phyloP scores from a whole-genome alignment of 2,888 invertebrate genomes.

The Drosophila koepferae region DNA sequence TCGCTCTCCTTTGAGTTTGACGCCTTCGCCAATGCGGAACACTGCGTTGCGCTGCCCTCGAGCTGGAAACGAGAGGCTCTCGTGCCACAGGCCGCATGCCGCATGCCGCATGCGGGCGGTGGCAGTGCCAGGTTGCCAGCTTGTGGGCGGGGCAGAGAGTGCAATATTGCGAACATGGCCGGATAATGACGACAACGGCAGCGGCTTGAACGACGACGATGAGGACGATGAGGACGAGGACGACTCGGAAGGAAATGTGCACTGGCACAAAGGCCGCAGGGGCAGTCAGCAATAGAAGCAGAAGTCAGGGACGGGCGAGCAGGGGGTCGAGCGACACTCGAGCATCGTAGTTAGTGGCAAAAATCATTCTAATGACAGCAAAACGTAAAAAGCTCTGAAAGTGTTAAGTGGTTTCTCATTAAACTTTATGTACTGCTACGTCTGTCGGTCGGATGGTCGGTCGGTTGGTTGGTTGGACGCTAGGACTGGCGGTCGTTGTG shows the following conservation, averaged over 20 bases:
- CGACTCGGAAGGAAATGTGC: conserved; percentile 60
- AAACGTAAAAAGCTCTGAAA: conserved; percentile 80
- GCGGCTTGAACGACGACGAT: conserved; percentile 39
- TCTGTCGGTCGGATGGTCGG: conserved; percentile 23
- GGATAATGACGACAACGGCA: conserved; percentile 75
- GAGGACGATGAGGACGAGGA: conserved; percentile 22
- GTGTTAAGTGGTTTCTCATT: conserved; percentile 83
- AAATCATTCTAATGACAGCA: conserved; percentile 82
- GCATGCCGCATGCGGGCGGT: conserved; percentile 43
- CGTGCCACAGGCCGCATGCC: conserved; percentile 54
- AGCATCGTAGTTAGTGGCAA: conserved; percentile 77
- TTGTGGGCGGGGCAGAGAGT: conserved; percentile 68
- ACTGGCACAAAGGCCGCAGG: conserved; percentile 45
- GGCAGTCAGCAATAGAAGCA: conserved; percentile 24
- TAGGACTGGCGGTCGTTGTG: conserved; percentile 31
- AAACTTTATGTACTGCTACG: conserved; percentile 81
- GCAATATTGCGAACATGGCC: conserved; percentile 80
- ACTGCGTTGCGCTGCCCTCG: conserved; percentile 40
- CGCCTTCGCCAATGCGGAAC: conserved; percentile 69
- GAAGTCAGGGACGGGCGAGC: neutral
- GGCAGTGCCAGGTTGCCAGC: conserved; percentile 36
- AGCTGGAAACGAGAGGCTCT: conserved; percentile 40
- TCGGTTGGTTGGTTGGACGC: neutral
- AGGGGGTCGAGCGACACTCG: conserved; percentile 19
- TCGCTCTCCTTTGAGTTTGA: conserved; percentile 67